A percentile compares a stretch with the other conserved stretches of the same genome.
These are phyloP conservation scores for Remorina albescens DNA, from an alignment of 2,797 vertebrate genomes.

Conservation along the genomic window DNA sequence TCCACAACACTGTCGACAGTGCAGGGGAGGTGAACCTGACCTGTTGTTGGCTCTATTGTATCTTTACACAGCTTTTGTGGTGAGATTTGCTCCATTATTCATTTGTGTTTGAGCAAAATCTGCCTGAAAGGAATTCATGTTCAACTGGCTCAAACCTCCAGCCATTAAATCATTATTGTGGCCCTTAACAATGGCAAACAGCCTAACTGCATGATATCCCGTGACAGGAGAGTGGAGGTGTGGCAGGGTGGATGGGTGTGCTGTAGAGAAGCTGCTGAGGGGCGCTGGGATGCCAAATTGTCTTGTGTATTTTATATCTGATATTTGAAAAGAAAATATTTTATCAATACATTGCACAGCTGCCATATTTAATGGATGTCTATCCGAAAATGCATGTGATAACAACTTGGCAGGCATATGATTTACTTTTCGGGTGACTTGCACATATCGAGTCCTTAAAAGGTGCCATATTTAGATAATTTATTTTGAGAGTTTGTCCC, in stretches of 20 bases:
- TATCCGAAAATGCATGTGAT: no score
- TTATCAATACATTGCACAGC: background rate
- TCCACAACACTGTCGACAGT: slow-evolving; percentile 29
- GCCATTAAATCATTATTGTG: slow-evolving; percentile 56
- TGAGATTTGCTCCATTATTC: slow-evolving; percentile 63
- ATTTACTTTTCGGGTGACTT: no score
- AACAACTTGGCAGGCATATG: no score
- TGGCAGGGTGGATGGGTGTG: background rate
- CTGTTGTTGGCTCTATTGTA: slow-evolving; percentile 40
- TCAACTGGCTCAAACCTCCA: slow-evolving; percentile 42
- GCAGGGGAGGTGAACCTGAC: slow-evolving; percentile 50
- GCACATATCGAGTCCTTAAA: no score
- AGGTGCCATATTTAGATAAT: no score
- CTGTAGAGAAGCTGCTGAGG: slow-evolving; percentile 19
- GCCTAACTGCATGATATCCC: slow-evolving; percentile 30
- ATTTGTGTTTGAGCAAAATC: slow-evolving; percentile 63
- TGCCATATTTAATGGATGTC: no score
- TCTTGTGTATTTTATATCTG: background rate
- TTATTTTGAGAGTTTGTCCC: no score
- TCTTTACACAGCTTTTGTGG: slow-evolving; percentile 58
- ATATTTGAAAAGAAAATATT: background rate
- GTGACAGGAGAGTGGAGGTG: slow-evolving; percentile 13
- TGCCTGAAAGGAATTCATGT: slow-evolving; percentile 46
- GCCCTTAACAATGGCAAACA: slow-evolving; percentile 38
- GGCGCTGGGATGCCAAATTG: background rate